These are phyloP conservation scores for Rhodeus uyekii DNA, from an alignment of 2,797 vertebrate species.

Conservation along the genomic window DNA sequence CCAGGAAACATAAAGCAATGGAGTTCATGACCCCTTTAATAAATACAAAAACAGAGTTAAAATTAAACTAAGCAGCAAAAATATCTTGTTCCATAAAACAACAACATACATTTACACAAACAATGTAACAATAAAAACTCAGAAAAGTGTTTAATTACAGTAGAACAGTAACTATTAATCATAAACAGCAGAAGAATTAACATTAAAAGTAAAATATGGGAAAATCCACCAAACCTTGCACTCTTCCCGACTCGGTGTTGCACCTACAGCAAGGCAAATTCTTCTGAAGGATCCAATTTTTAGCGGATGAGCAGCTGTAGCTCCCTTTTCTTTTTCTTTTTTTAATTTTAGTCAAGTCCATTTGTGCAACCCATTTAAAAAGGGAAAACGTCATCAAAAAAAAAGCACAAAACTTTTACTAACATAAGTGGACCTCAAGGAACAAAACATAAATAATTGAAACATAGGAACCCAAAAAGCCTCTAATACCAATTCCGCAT, in stretches of 20 bases:
- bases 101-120: not conserved
- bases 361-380: not conserved
- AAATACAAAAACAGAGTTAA: too few species aligned
- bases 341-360: not conserved
- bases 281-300: not conserved
- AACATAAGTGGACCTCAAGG: not conserved
- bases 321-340: not conserved
- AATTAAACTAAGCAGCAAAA: not conserved
- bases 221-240: not conserved
- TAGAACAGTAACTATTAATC: not conserved
- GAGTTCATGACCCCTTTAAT: too few species aligned
- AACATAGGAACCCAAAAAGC: not conserved
- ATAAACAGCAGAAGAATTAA: not conserved
- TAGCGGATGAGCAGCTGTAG: not conserved
- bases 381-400: not conserved
- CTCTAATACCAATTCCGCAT: not conserved
- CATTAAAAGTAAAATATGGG: not conserved
- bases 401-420: not conserved
- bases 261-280: not conserved
- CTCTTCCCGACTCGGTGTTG: not conserved
- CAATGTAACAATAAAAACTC: not conserved
- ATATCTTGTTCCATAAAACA: not conserved
- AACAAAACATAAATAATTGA: not conserved
- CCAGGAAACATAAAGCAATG: too few species aligned
- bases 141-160: not conserved